Conservation (phyloP, 2,797 vertebrate genomes). For the Hemibagrus guttatus region DNA sequence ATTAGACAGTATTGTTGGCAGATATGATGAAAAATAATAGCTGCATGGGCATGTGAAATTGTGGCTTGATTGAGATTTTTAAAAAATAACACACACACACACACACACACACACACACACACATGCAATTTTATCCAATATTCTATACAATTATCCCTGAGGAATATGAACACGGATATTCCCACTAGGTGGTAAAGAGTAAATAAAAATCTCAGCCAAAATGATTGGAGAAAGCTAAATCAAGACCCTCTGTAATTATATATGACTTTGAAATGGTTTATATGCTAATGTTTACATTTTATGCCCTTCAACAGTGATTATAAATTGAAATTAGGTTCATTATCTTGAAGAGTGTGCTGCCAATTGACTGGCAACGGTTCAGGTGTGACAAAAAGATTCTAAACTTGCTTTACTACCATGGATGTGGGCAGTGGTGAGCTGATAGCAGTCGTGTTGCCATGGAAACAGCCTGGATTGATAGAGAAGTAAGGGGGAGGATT, state of each 20-base stretch:
- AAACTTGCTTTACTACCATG: constrained; percentile 63
- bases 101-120: background rate
- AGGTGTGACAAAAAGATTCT: constrained; percentile 53
- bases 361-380: constrained; percentile 12
- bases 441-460: constrained; percentile 70
- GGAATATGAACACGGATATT: background rate
- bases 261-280: background rate
- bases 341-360: background rate
- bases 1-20: background rate
- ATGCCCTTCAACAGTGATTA: background rate
- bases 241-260: background rate
- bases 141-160: background rate
- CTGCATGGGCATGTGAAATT: background rate
- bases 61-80: background rate
- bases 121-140: background rate
- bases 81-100: background rate
- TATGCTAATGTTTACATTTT: background rate
- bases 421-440: constrained; percentile 71
- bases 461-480: constrained; percentile 71
- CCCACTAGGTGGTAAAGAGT: background rate
- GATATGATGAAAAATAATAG: constrained; percentile 1
- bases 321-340: background rate
- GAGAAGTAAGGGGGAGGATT: constrained; percentile 63
- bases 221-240: background rate
- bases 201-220: background rate